Conservation (phyloP, 1,140 invertebrate genomes). For the Drosophila kohkoa region DNA sequence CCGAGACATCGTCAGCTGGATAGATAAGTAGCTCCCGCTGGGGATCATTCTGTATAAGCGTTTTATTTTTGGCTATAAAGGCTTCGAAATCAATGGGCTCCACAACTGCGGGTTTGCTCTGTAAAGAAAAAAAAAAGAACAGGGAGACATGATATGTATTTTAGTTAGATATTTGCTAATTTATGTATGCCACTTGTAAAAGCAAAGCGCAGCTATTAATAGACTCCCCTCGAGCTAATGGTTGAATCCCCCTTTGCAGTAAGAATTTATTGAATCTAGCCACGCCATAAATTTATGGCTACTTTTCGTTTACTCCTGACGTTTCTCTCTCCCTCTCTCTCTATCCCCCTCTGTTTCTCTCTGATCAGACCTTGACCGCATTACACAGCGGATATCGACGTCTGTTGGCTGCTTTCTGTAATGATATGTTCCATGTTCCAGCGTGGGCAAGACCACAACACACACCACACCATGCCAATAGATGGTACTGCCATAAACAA, state of each 20-base stretch:
- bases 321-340: constrained; percentile 1
- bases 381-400: constrained; percentile 59
- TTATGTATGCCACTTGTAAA: constrained; percentile 78
- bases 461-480: neutral
- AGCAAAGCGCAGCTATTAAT: constrained; percentile 59
- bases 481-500: constrained; percentile 62
- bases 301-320: constrained; percentile 33
- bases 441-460: constrained; percentile 19
- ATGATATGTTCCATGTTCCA: constrained; percentile 56
- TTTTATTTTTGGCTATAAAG: constrained; percentile 95
- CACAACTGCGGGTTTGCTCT: constrained; percentile 91
- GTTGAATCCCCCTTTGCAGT: constrained; percentile 8
- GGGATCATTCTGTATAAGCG: constrained; percentile 96
- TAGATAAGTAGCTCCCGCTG: constrained; percentile 95
- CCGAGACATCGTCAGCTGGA: constrained; percentile 95
- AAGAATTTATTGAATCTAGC: constrained; percentile 68
- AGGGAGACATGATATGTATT: constrained; percentile 27
- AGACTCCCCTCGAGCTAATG: constrained; percentile 29
- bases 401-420: constrained; percentile 42
- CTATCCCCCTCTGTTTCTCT: neutral
- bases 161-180: constrained; percentile 64
- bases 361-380: constrained; percentile 68
- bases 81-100: constrained; percentile 96
- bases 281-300: constrained; percentile 76
- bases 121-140: constrained; percentile 77